phyloP scores from a whole-genome alignment of 2,888 invertebrate species.

The Hirtodrosophila trivittata region DNA sequence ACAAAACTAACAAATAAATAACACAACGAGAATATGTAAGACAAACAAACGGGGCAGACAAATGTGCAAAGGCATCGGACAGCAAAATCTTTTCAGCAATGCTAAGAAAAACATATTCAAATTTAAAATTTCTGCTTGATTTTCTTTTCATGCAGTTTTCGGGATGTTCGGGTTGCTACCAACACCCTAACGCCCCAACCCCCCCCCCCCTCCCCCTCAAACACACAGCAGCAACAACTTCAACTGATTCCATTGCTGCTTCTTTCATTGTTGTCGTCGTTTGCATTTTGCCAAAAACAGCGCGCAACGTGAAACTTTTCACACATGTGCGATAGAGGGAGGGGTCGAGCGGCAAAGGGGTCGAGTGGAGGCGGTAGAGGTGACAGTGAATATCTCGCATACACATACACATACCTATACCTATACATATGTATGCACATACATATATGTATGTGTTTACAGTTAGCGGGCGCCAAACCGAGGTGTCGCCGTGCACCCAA shows the following conservation, averaged over 20 bases:
- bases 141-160: slow-evolving; percentile 50
- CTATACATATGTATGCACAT: slow-evolving; percentile 15
- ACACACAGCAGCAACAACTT: not conserved
- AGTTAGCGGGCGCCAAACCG: slow-evolving; percentile 78
- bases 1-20: slow-evolving; percentile 80
- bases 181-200: no score
- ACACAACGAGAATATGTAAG: slow-evolving; percentile 54
- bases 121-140: slow-evolving; percentile 75
- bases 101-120: slow-evolving; percentile 77
- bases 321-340: slow-evolving; percentile 50
- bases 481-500: slow-evolving; percentile 78
- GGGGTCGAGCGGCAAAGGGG: not conserved
- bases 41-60: slow-evolving; percentile 59
- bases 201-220: slow-evolving; percentile 1
- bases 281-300: slow-evolving; percentile 76
- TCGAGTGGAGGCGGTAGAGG: not conserved
- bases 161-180: not conserved
- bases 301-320: slow-evolving; percentile 74
- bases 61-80: slow-evolving; percentile 61
- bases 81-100: slow-evolving; percentile 26
- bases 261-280: slow-evolving; percentile 54
- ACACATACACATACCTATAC: slow-evolving; percentile 16
- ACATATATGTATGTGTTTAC: slow-evolving; percentile 75
- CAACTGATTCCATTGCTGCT: not conserved
- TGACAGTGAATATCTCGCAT: slow-evolving; percentile 35